Base-by-base conservation (phyloP, 2,797 vertebrate genomes). In the Tokudaia tokunoshimensis region DNA sequence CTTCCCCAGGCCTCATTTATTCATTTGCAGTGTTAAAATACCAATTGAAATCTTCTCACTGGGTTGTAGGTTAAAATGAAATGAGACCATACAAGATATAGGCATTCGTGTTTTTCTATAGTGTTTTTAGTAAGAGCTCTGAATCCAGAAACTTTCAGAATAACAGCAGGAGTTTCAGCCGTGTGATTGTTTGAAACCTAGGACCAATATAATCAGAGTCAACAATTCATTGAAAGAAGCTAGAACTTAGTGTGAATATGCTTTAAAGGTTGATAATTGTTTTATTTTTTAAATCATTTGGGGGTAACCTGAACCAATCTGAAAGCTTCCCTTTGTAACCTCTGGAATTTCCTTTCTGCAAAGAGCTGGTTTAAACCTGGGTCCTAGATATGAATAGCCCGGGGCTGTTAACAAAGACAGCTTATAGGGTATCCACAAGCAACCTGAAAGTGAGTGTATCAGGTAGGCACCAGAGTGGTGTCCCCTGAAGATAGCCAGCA, bases 321-420 rank as follows among this genome's bases (percentile, higher is more conserved):
- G 52, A 89, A 87, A 93, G 15, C 31, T 34, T 29, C 34, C 59
- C 59, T 82, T 47, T 59, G 17, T 11, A 34, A 20, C 37, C 41
- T 96, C 67, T 88, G 55, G 19, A 31, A 74, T 96, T 70, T 92
- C 24, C 6, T 95, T 96, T 89, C 84, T 65, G 13, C 17, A 65
- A 82, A 82, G 76, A 83, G 50, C 13, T 95, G 41, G 37, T 50
- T 88, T 88, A 93, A 92, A 91, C 70, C 57, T 61, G 44, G 24
- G 22, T 80, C 67, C 92, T 92, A 47, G 41, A 5, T 20, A 34
- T 74, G 87, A 82, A 76, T 65, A 41, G 57, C 37, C 89, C 2
- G 12, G 79, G 88, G 75, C 55, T 63, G 61, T 70, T 65, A 29
- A 31, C 89, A 55, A 50, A 75, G 31, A 57, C 22, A 6, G 37